Evolutionary conservation across 2,797 vertebrate genomes (phyloP).

Genomic region (Varecia variegata): DNA sequence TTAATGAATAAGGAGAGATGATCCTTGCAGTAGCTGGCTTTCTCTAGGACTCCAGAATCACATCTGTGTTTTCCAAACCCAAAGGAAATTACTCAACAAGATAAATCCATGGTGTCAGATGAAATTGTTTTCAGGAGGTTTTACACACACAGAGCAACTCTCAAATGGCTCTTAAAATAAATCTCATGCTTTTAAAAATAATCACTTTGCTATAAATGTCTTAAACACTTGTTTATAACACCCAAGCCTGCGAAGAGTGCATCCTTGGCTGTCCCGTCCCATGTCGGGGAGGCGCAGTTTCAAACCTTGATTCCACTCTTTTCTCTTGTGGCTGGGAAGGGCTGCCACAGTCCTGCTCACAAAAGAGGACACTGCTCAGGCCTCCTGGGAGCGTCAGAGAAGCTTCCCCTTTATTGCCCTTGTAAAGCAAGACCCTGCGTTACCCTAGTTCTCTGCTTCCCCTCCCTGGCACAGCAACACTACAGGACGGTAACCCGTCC

Average conservation of each 20-base stretch:
- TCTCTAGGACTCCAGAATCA: constrained; percentile 20
- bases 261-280: neutral
- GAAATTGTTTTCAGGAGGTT: constrained; percentile 52
- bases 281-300: neutral
- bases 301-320: neutral
- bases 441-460: neutral
- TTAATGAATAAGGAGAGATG: neutral
- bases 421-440: neutral
- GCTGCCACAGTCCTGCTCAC: neutral
- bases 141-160: constrained; percentile 37
- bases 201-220: constrained; percentile 45
- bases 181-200: constrained; percentile 50
- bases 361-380: neutral
- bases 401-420: neutral
- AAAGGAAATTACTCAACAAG: constrained; percentile 61
- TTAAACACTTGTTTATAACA: constrained; percentile 46
- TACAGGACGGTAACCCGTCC: neutral
- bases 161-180: constrained; percentile 67
- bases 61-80: constrained; percentile 58
- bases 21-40: neutral
- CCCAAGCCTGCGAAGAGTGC: neutral
- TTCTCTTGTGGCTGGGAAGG: neutral
- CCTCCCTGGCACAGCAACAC: neutral
- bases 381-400: neutral
- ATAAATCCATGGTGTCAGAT: constrained; percentile 60